Percentiles rank a stretch among this genome's conserved stretches.
Conservation (phyloP, 2,888 invertebrate species). For the Cheilosia grossa region DNA sequence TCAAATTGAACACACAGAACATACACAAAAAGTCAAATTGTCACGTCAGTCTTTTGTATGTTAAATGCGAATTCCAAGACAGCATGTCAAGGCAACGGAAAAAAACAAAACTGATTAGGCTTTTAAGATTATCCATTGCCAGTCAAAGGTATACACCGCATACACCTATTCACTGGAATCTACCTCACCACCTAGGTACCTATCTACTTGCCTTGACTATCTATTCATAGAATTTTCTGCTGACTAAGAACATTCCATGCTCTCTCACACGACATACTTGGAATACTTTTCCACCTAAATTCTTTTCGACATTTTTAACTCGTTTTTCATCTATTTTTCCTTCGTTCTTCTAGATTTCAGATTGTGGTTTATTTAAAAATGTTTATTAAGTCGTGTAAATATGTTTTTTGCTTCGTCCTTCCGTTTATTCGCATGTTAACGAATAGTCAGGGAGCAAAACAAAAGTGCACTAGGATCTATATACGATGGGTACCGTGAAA, state of each 20-base stretch:
- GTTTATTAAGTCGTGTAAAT: conserved; percentile 73
- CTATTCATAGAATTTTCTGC: conserved; percentile 66
- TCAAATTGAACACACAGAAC: conserved; percentile 56
- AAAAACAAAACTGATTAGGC: conserved; percentile 56
- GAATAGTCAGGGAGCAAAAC: conserved; percentile 41
- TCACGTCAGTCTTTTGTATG: conserved; percentile 42
- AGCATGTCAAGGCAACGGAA: conserved; percentile 32
- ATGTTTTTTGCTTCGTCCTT: conserved; percentile 9
- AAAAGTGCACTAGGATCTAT: conserved; percentile 56
- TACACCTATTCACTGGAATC: conserved; percentile 40
- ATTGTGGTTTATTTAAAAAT: conserved; percentile 74
- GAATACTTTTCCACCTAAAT: conserved; percentile 67
- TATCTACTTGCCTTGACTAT: conserved; percentile 26
- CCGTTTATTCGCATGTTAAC: conserved; percentile 52
- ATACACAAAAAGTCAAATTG: conserved; percentile 65
- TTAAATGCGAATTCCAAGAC: conserved; percentile 45
- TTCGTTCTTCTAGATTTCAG: conserved; percentile 52
- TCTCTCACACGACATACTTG: conserved; percentile 56
- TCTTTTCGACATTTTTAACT: conserved; percentile 58
- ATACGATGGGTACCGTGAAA: conserved; percentile 63
- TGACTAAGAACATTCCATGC: conserved; percentile 68
- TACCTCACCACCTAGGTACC: conserved; percentile 4
- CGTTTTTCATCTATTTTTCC: conserved; percentile 32
- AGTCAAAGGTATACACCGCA: conserved; percentile 6
- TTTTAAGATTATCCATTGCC: conserved; percentile 63